phyloP scores from a whole-genome alignment of 2,113 vertebrate genomes.

The Protobothrops mucrosquamatus region DNA sequence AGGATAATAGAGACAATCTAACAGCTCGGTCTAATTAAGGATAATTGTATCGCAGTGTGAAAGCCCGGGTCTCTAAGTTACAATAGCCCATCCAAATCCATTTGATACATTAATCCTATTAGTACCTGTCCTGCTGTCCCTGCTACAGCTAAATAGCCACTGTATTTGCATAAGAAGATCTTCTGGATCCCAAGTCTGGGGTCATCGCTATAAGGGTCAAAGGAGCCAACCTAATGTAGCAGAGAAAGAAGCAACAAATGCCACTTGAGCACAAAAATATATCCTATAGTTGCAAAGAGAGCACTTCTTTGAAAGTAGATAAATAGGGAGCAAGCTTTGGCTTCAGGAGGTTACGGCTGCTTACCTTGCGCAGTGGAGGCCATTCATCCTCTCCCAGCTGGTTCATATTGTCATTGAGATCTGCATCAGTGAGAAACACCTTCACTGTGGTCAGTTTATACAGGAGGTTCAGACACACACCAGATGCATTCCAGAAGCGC shows the following conservation, averaged over 20 bases:
- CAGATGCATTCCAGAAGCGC: conserved; percentile 95
- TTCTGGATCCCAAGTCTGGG: conserved; percentile 96
- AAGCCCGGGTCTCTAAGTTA: neutral
- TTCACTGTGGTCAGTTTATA: conserved; percentile 91
- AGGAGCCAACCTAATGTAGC: conserved; percentile 85
- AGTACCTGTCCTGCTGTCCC: conserved; percentile 95
- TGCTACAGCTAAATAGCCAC: conserved; percentile 90
- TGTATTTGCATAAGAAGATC: conserved; percentile 98
- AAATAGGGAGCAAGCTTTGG: neutral
- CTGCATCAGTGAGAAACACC: conserved; percentile 89
- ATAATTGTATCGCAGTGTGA: neutral
- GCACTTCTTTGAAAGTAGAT: neutral
- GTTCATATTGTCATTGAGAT: conserved; percentile 88
- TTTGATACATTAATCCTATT: neutral
- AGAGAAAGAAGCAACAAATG: neutral
- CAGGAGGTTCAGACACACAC: conserved; percentile 88
- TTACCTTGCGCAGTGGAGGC: conserved; percentile 94
- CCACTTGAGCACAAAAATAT: neutral
- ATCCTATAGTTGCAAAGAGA: neutral
- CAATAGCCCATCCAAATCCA: neutral
- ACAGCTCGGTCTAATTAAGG: neutral
- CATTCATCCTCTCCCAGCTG: conserved; percentile 88
- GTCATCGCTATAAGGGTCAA: conserved; percentile 97
- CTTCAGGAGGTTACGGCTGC: conserved; percentile 9
- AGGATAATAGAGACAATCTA: neutral